phyloP scores from a whole-genome alignment of 2,113 vertebrate species.

The Ptilorrhoa leucosticta region DNA sequence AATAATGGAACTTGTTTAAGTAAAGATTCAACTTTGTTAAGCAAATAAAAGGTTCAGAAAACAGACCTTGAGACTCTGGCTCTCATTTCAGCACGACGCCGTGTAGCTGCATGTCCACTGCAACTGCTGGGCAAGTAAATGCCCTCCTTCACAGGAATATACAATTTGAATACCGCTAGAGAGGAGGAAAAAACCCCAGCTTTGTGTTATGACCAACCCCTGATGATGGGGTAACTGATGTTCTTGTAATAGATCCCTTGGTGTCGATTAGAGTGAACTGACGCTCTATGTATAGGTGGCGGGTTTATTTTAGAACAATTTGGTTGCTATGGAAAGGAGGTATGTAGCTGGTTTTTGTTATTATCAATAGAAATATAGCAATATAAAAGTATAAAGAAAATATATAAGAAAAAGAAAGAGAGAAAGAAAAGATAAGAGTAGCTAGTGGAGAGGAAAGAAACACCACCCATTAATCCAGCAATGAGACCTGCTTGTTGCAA shows the following conservation, averaged over 20 bases:
- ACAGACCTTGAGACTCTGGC: not conserved
- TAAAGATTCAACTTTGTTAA: not conserved
- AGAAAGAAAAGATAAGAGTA: not conserved
- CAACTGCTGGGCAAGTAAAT: not conserved
- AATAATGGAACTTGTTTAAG: not conserved
- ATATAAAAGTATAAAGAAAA: not conserved
- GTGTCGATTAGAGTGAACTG: not conserved
- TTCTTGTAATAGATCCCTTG: not conserved
- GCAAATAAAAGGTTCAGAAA: not conserved
- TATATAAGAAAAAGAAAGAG: not conserved
- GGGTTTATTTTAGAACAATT: not conserved
- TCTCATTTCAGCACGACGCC: not conserved
- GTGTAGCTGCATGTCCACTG: not conserved
- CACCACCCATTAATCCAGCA: rapidly evolving
- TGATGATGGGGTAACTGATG: not conserved
- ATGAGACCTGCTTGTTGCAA: not conserved
- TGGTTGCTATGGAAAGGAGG: not conserved
- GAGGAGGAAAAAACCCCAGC: rapidly evolving
- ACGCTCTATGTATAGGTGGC: too few species aligned
- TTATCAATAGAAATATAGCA: not conserved
- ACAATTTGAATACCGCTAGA: not conserved
- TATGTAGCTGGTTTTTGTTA: rapidly evolving
- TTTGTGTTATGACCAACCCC: rapidly evolving
- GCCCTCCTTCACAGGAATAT: not conserved
- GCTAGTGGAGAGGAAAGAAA: not conserved